These are phyloP conservation scores for Eubucco bourcierii DNA, from an alignment of 2,113 vertebrate species.

Conservation along the genomic window DNA sequence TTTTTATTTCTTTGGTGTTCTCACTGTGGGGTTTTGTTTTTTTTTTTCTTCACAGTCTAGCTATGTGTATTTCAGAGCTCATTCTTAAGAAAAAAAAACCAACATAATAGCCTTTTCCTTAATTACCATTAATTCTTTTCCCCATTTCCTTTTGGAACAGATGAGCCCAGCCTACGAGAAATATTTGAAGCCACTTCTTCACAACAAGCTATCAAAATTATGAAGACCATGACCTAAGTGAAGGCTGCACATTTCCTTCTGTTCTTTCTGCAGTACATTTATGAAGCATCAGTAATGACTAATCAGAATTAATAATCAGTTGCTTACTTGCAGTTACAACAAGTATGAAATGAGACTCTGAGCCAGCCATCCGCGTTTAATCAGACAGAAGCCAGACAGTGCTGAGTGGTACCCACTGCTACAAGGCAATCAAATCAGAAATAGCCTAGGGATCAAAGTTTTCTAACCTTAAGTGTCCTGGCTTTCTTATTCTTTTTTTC, in stretches of 20 bases:
- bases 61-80: background rate
- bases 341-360: background rate
- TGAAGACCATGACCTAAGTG: constrained; percentile 28
- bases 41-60: background rate
- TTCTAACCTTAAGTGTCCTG: background rate
- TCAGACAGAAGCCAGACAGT: background rate
- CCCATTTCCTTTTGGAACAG: constrained; percentile 64
- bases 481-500: background rate
- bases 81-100: background rate
- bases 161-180: constrained; percentile 73
- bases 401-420: background rate
- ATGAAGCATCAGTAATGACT: constrained; percentile 34
- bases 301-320: constrained; percentile 50
- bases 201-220: constrained; percentile 66
- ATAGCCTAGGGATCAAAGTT: background rate
- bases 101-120: background rate
- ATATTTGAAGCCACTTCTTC: constrained; percentile 78
- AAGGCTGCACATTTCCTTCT: background rate
- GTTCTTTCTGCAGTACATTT: background rate
- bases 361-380: constrained; percentile 13
- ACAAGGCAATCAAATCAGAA: background rate
- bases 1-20: background rate
- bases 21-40: background rate
- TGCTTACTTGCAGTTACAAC: background rate
- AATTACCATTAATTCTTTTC: constrained; percentile 5